These are phyloP conservation scores for Amorpha juglandis DNA, from an alignment of 2,888 invertebrate species.

Conservation along the genomic window DNA sequence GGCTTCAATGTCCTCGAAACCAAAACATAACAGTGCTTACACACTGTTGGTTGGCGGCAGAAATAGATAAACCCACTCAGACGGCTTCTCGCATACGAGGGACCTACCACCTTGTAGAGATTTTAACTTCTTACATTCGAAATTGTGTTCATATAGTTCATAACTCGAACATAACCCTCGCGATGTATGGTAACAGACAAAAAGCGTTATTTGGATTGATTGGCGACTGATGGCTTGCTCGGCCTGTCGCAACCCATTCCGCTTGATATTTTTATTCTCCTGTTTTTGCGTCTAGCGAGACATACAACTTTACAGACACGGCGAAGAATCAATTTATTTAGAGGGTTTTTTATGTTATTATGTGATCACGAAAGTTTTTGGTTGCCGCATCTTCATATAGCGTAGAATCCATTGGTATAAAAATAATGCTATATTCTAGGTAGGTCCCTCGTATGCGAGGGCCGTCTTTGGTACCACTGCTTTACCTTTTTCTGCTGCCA, in stretches of 20 bases:
- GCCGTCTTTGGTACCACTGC: no score
- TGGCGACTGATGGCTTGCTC: constrained; percentile 59
- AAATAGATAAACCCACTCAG: no score
- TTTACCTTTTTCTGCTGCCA: no score
- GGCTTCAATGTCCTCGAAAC: no score
- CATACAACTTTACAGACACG: constrained; percentile 1
- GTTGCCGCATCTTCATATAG: neutral
- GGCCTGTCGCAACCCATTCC: constrained; percentile 1
- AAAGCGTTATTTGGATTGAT: constrained; percentile 68
- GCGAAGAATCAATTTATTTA: neutral
- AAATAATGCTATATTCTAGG: no score
- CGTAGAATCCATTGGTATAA: no score
- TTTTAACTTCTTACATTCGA: neutral
- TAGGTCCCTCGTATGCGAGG: no score
- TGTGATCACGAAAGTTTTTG: neutral
- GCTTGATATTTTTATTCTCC: constrained; percentile 20
- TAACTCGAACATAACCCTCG: neutral
- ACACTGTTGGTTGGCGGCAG: no score
- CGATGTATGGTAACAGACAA: constrained; percentile 50
- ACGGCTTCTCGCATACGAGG: no score
- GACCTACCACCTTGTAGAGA: no score
- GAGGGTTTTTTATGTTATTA: neutral
- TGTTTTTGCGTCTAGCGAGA: constrained; percentile 24
- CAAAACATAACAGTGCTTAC: no score
- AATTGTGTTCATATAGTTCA: neutral